Conservation (phyloP, 2,797 vertebrate species). For the Agapornis canus region DNA sequence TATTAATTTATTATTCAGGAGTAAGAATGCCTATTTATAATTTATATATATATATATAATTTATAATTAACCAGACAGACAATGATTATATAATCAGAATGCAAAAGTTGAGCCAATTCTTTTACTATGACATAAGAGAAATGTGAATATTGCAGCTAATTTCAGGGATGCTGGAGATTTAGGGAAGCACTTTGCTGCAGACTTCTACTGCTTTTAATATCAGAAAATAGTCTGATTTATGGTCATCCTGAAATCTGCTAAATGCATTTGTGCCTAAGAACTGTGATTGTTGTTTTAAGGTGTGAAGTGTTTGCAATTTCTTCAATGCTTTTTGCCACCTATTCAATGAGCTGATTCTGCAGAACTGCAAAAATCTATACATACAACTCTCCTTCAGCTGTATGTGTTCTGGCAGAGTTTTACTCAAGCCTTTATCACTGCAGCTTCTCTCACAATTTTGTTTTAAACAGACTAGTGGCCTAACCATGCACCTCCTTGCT, state of each 20-base stretch:
- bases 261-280: slow-evolving; percentile 19
- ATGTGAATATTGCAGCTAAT: neutral
- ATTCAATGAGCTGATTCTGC: neutral
- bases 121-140: neutral
- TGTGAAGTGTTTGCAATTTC: neutral
- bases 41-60: no score
- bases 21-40: neutral
- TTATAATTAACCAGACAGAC: neutral
- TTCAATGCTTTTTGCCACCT: neutral
- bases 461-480: neutral
- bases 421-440: neutral
- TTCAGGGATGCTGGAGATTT: neutral
- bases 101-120: neutral
- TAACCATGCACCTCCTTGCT: neutral
- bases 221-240: neutral
- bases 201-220: neutral
- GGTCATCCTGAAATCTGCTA: neutral
- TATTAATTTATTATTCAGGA: neutral
- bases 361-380: neutral
- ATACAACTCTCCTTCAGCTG: neutral
- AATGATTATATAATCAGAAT: neutral
- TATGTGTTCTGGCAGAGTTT: neutral
- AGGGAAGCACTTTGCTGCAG: neutral
- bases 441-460: neutral
- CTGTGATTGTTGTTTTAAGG: neutral